A percentile compares a stretch with the other conserved stretches of the same genome.
These are phyloP conservation scores for Meloidogyne exigua DNA, from an alignment of 1,140 invertebrate genomes.

Conservation along the genomic window DNA sequence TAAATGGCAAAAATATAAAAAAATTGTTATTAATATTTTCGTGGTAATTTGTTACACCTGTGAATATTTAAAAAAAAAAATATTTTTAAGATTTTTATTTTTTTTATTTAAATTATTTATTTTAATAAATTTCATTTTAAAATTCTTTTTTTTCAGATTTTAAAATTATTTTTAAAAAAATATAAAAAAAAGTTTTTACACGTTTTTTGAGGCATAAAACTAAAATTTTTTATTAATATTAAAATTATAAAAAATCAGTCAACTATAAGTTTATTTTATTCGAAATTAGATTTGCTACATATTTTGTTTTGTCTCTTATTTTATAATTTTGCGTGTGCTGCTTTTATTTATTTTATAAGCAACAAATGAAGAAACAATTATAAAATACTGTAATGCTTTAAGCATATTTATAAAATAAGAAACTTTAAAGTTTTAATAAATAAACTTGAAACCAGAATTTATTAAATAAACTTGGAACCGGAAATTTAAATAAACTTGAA, in stretches of 20 bases:
- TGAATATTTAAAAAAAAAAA: neutral
- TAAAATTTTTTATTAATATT: neutral
- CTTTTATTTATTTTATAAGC: neutral
- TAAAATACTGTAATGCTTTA: neutral
- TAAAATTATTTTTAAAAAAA: neutral
- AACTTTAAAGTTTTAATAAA: neutral
- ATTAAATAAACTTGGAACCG: neutral
- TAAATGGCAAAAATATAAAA: neutral
- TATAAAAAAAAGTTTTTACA: neutral
- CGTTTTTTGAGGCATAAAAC: constrained; percentile 1
- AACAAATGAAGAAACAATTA: neutral
- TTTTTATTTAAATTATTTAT: no score
- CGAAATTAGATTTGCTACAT: neutral
- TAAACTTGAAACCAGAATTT: neutral
- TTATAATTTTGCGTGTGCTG: constrained; percentile 4
- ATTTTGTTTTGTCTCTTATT: neutral
- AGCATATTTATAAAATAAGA: neutral
- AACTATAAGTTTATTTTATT: neutral
- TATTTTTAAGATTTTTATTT: no score
- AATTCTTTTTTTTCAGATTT: neutral
- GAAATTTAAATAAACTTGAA: no score
- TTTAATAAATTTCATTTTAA: neutral
- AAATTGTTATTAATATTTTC: neutral
- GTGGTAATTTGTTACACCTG: constrained; percentile 1
- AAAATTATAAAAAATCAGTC: neutral